Conservation (phyloP, 2,888 invertebrate species). For the Malacosoma neustria region DNA sequence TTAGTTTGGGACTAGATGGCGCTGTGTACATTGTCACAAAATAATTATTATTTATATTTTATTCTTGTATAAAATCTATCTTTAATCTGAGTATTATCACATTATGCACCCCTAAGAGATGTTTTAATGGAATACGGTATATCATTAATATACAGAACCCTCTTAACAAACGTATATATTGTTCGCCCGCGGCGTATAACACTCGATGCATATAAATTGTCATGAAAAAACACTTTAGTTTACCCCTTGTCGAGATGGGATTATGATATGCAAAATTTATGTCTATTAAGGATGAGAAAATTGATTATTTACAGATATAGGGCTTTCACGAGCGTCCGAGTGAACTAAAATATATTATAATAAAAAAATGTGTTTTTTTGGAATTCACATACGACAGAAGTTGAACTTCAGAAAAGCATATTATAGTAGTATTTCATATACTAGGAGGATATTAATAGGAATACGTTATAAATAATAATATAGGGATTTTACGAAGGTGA, state of each 20-base stretch:
- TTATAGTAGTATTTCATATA: too few species aligned
- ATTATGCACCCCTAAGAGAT: slow-evolving; percentile 20
- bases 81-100: neutral
- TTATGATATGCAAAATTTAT: neutral
- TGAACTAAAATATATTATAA: too few species aligned
- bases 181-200: slow-evolving; percentile 18
- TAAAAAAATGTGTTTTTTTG: too few species aligned
- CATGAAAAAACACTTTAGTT: neutral
- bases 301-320: neutral
- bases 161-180: slow-evolving; percentile 29
- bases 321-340: too few species aligned
- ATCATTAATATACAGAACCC: slow-evolving; percentile 25
- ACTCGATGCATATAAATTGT: neutral
- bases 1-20: too few species aligned
- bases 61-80: neutral
- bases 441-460: too few species aligned
- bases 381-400: too few species aligned
- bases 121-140: slow-evolving; percentile 19
- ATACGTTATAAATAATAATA: too few species aligned
- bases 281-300: neutral
- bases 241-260: neutral
- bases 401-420: too few species aligned
- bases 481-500: too few species aligned
- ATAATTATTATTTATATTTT: too few species aligned
- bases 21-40: too few species aligned